Evolutionary conservation across 2,888 invertebrate genomes (phyloP), one percentile per base, ranked within the genome.

Genomic region (Lasioglossum pauxillum): DNA sequence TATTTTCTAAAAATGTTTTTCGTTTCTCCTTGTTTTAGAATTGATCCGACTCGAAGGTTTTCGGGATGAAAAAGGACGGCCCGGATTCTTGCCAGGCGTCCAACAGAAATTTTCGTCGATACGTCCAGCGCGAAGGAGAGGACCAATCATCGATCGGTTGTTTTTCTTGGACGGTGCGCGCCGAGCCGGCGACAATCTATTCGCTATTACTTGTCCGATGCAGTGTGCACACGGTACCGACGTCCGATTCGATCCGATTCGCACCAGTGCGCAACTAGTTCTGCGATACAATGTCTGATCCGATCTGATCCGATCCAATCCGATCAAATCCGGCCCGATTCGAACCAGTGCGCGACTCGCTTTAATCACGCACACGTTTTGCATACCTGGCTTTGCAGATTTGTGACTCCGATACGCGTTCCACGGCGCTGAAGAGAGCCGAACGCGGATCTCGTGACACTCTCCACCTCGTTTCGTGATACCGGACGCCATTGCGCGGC

Each of bases 201-300:
- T 88, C 84, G 86, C 79, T 79, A 80, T 87, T 84, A 69, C 87
- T 69, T 75, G 87, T 75, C 77, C 81, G 57, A 72, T 71, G 81
- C 74, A 60, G 87, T 57, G 86, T 69, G 84, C 85, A 82, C 85
- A 82, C 72, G 86, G 76, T 77, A 86, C 87, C 84, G 81, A 81
- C 87, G 87, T 88, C 87, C 49, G 87, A 88, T 88, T 88, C 87
- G 87, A 88, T 88, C 87, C 87, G 87, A 87, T 82, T 88, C 87
- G 87, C 87, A 78, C 87, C 87, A 88, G 82, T 79, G 87, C 87
- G 84, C 87, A 88, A 88, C 87, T 88, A 88, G 87, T 84, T 84
- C 87, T 75, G 84, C 87, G 87, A 88, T 88, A 88, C 87, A 88
- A 88, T 86, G 87, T 88, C 87, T 75, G 82, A 86, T 86, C 87